Percentiles rank a stretch among this genome's conserved stretches.
These are phyloP conservation scores for Alexandromys fortis DNA, from an alignment of 2,113 vertebrate species.

Conservation along the genomic window DNA sequence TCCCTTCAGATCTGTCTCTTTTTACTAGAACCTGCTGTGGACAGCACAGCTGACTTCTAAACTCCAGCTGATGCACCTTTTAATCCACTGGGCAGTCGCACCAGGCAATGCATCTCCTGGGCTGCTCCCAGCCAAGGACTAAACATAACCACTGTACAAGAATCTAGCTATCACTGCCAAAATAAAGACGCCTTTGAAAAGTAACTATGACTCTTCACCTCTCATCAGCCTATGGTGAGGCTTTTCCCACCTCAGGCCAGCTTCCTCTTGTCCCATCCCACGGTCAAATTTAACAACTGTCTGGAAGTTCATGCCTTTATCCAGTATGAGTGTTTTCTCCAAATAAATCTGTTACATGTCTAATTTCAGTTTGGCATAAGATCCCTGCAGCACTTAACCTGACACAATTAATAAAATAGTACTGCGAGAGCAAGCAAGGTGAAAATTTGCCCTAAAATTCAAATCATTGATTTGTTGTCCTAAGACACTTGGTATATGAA, in stretches of 20 bases:
- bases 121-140: background rate
- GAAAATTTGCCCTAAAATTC: conserved; percentile 29
- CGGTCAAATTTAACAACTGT: background rate
- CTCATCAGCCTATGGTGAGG: background rate
- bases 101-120: background rate
- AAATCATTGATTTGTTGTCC: conserved; percentile 35
- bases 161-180: background rate
- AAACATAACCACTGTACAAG: background rate
- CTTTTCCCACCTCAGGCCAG: background rate
- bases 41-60: background rate
- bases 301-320: background rate
- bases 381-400: conserved; percentile 23
- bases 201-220: conserved; percentile 15
- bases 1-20: conserved; percentile 22
- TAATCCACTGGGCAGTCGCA: background rate
- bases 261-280: background rate
- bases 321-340: background rate
- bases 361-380: conserved; percentile 27
- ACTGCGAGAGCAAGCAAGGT: background rate
- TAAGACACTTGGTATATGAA: background rate
- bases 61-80: conserved; percentile 19
- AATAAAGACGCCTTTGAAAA: conserved; percentile 21
- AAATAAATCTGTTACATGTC: conserved; percentile 6
- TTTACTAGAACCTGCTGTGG: conserved; percentile 35
- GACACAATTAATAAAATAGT: conserved; percentile 16